Percentiles rank a stretch among this genome's conserved stretches.
Conservation (phyloP, 2,888 invertebrate species). For the Apantesis nais region DNA sequence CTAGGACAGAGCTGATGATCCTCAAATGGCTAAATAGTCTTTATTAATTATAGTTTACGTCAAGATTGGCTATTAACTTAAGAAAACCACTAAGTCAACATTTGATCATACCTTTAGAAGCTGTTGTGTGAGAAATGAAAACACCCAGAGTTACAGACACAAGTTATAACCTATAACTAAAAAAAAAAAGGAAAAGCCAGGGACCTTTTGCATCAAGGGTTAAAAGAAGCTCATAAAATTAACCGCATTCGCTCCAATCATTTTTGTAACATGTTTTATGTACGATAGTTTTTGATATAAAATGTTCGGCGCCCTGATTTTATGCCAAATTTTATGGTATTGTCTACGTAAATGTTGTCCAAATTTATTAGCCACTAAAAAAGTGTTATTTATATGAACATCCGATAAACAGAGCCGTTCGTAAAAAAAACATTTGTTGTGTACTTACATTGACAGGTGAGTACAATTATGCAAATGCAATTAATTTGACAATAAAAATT, state of each 20-base stretch:
- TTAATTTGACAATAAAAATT: constrained; percentile 32
- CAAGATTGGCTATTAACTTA: no score
- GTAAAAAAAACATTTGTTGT: constrained; percentile 7
- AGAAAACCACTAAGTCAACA: not conserved
- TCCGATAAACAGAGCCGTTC: constrained; percentile 35
- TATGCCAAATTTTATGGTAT: constrained; percentile 81
- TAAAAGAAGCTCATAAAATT: constrained; percentile 32
- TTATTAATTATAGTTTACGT: no score
- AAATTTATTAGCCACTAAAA: constrained; percentile 72
- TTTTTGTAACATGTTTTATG: constrained; percentile 67
- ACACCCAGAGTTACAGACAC: not conserved
- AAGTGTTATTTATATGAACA: constrained; percentile 58
- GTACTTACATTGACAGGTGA: constrained; percentile 34
- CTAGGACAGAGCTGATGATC: no score
- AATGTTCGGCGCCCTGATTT: constrained; percentile 78
- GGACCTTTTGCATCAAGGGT: not conserved
- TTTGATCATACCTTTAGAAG: not conserved
- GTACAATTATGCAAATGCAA: constrained; percentile 40
- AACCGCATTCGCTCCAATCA: constrained; percentile 63
- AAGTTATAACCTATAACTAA: no score
- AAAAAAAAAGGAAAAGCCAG: not conserved
- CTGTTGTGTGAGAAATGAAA: not conserved
- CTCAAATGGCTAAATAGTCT: no score
- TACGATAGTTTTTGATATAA: constrained; percentile 68
- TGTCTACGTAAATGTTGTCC: constrained; percentile 81